A percentile compares a stretch with the other conserved stretches of the same genome.
phyloP scores from a whole-genome alignment of 1,140 invertebrate genomes.

The Antheraea pernyi region DNA sequence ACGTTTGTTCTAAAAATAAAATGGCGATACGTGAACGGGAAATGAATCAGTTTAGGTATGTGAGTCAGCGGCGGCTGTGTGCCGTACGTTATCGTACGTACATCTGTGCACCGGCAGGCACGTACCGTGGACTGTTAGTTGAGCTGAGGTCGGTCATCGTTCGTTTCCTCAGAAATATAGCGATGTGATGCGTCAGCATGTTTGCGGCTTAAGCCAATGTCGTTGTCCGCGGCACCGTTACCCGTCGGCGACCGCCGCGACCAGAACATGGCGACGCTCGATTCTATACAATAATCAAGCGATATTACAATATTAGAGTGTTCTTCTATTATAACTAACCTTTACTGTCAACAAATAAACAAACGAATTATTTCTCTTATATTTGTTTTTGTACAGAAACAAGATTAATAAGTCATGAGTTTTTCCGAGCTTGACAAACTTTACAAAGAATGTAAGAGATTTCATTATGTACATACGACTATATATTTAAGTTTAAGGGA shows the following conservation, averaged over 20 bases:
- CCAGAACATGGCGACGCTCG: no score
- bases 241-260: constrained; percentile 25
- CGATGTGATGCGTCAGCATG: constrained; percentile 63
- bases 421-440: no score
- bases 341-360: no score
- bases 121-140: constrained; percentile 53
- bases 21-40: constrained; percentile 47
- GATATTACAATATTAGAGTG: no score
- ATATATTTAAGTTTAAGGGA: no score
- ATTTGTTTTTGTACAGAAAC: no score
- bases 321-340: no score
- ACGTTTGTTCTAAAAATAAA: constrained; percentile 35
- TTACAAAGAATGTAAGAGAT: no score
- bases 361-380: no score
- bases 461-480: no score
- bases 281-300: no score
- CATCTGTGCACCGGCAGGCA: constrained; percentile 45
- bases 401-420: no score
- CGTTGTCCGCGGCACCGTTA: constrained; percentile 72
- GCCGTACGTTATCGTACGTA: constrained; percentile 56
- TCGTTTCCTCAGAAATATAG: constrained; percentile 52
- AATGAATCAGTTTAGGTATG: constrained; percentile 45
- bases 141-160: constrained; percentile 30
- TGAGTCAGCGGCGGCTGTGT: constrained; percentile 49
- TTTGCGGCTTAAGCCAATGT: constrained; percentile 51